These are phyloP conservation scores for Thripadectes ignobilis DNA, from an alignment of 2,797 vertebrate genomes.

Conservation along the genomic window DNA sequence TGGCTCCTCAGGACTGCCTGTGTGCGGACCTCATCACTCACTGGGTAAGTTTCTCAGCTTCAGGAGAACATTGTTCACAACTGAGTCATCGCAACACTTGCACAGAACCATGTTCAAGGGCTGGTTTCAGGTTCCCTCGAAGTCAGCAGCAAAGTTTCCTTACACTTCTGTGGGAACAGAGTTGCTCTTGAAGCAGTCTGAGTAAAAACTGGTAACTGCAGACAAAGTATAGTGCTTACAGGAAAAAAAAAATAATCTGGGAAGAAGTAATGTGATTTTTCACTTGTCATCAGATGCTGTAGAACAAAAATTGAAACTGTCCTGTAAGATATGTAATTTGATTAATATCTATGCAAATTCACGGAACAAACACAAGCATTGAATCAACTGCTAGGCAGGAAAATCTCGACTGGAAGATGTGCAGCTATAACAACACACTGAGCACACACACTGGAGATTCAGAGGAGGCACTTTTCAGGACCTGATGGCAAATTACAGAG, in stretches of 20 bases:
- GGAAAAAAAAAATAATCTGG: not conserved
- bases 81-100: not conserved
- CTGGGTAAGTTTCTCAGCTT: not conserved
- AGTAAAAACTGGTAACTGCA: not conserved
- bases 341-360: not conserved
- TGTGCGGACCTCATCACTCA: rapidly evolving
- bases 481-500: not conserved
- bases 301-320: not conserved
- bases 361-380: not conserved
- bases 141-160: not conserved
- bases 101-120: not conserved
- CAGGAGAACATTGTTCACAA: not conserved
- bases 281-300: not conserved
- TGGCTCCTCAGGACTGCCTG: not conserved
- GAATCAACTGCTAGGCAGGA: not conserved
- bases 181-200: not conserved
- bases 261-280: not conserved
- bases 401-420: rapidly evolving
- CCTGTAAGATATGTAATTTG: not conserved
- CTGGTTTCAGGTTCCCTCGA: not conserved
- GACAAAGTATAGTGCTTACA: not conserved
- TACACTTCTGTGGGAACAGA: not conserved
- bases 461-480: not conserved
- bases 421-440: not conserved
- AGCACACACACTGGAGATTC: no score